A percentile compares a stretch with the other conserved stretches of the same genome.
These are phyloP conservation scores for Sicus ferrugineus DNA, from an alignment of 2,888 invertebrate genomes.

Conservation along the genomic window DNA sequence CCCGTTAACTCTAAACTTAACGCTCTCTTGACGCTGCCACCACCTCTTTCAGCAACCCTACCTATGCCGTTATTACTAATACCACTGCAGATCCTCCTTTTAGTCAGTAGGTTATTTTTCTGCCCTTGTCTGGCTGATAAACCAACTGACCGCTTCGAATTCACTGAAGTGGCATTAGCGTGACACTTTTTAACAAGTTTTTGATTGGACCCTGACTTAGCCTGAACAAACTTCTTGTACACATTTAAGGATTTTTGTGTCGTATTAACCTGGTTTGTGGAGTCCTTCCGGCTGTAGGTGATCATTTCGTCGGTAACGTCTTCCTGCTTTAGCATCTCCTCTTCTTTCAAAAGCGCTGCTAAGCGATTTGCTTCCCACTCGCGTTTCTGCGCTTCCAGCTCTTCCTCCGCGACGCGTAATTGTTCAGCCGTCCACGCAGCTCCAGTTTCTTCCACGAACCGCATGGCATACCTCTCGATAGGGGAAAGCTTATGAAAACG, in stretches of 20 bases:
- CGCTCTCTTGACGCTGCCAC: conserved; percentile 41
- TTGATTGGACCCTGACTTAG: conserved; percentile 35
- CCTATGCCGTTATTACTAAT: conserved; percentile 27
- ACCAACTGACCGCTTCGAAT: conserved; percentile 12
- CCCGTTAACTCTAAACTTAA: conserved; percentile 22
- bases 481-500: conserved; percentile 77
- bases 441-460: conserved; percentile 86
- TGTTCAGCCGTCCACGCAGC: conserved; percentile 84
- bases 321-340: conserved; percentile 70
- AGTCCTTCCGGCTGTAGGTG: conserved; percentile 80
- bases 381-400: conserved; percentile 83
- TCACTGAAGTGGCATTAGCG: not conserved
- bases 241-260: conserved; percentile 50
- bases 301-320: conserved; percentile 71
- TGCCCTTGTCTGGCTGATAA: conserved; percentile 15
- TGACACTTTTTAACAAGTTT: conserved; percentile 32
- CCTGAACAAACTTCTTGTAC: conserved; percentile 40
- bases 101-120: conserved; percentile 21
- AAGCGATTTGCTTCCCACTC: conserved; percentile 88
- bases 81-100: conserved; percentile 32
- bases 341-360: conserved; percentile 74
- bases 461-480: conserved; percentile 94
- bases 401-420: conserved; percentile 85
- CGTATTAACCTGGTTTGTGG: conserved; percentile 85
- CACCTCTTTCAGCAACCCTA: conserved; percentile 24